Conservation (phyloP, 2,797 vertebrate genomes). For the Falco peregrinus region DNA sequence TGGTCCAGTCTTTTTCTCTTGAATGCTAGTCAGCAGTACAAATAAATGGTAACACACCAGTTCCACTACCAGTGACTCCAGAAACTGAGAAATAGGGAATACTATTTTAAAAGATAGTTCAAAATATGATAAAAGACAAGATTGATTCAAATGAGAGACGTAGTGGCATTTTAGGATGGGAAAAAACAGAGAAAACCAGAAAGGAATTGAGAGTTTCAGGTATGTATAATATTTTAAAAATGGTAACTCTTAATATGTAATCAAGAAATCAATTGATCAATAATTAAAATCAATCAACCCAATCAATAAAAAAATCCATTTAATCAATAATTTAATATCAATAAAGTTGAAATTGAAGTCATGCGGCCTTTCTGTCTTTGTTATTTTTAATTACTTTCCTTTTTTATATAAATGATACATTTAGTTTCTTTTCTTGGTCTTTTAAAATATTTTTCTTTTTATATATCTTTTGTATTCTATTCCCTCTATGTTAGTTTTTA, state of each 20-base stretch:
- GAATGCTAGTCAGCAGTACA: neutral
- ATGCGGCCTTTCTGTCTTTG: neutral
- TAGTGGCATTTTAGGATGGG: neutral
- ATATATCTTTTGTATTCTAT: neutral
- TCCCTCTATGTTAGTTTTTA: neutral
- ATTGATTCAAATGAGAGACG: neutral
- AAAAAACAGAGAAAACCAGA: constrained; percentile 27
- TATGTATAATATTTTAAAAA: neutral
- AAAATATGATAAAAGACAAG: neutral
- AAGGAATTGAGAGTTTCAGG: neutral
- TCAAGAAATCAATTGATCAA: no score
- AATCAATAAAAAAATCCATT: no score
- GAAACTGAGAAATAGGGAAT: neutral
- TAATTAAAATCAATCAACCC: no score
- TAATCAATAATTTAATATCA: neutral
- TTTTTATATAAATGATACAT: neutral
- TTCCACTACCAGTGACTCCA: neutral
- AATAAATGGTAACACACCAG: neutral
- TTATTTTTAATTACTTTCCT: neutral
- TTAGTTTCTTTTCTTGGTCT: neutral
- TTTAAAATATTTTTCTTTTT: neutral
- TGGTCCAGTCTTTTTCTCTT: neutral
- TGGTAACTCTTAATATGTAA: neutral
- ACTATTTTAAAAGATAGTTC: neutral
- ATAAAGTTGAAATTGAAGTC: neutral